These are phyloP conservation scores for Hirudinaria manillensis DNA, from an alignment of 2,888 invertebrate genomes.

Conservation along the genomic window DNA sequence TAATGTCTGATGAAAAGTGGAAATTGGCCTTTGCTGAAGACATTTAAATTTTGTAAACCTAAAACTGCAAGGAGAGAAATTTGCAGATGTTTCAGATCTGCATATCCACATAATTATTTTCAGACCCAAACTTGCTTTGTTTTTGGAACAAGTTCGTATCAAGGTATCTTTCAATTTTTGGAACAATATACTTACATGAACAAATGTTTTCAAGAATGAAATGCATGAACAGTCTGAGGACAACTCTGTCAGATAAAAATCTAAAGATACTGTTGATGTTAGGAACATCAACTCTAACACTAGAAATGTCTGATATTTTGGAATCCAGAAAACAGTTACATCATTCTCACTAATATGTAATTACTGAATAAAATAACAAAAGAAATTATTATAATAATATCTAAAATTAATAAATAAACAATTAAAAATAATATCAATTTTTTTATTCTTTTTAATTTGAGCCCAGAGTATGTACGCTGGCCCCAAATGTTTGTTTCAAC, in stretches of 20 bases:
- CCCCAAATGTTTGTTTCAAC: background rate
- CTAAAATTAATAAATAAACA: too few species aligned
- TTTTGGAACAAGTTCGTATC: too few species aligned
- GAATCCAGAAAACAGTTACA: background rate
- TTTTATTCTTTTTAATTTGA: background rate
- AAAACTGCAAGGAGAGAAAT: too few species aligned
- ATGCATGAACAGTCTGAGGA: background rate
- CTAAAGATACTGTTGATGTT: background rate
- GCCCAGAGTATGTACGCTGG: background rate
- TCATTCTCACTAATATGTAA: background rate
- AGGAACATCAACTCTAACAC: background rate
- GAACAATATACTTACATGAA: background rate
- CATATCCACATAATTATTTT: too few species aligned
- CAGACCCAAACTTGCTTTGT: too few species aligned
- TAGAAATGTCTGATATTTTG: background rate
- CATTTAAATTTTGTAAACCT: too few species aligned
- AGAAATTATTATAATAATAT: too few species aligned
- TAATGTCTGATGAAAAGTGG: too few species aligned
- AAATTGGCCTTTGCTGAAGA: too few species aligned
- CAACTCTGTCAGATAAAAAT: background rate
- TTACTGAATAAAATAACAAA: too few species aligned
- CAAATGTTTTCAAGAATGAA: background rate
- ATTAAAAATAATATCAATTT: too few species aligned
- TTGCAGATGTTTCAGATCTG: too few species aligned
- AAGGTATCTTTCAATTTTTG: background rate